Base-by-base conservation (phyloP, 2,888 invertebrate species). In the Caenorhabditis sp. region DNA sequence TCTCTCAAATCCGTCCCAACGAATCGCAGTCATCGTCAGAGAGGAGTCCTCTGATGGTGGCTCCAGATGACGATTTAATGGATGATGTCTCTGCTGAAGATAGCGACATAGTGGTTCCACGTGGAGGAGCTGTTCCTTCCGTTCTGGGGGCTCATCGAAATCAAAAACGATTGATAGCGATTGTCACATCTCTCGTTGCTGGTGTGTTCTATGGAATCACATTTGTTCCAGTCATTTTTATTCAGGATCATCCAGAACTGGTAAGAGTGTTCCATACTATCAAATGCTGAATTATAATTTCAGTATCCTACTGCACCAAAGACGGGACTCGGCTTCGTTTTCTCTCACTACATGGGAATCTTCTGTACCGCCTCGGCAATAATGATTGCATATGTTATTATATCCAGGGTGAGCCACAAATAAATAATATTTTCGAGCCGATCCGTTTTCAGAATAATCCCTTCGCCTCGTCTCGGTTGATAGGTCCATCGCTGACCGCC, bases 181-280 rank as follows among this genome's bases (percentile, higher is more conserved):
- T 92, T 22, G 61, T 85, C 0, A 85, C 93, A 58, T 92, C 93
- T 1, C 79, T 93, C 2, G 63, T 93, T 26, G 93, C 93, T 44
- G 94, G 94, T 6, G 49, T 93, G 3, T 88, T 93, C 59, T 94
- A 93, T 89, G 94, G 93, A n/a, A 85, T 93, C 47, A 92, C 92
- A 56, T 94, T 94, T 89, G 92, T 92, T 35, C 94, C 94, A 2
- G 93, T 93, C 24, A 93, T 93, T 47, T 93, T 94, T 87, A 91
- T 93, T 16, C 93, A 93, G 85, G 93, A 93, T 68, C 79, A 89
- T 80, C 85, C 86, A 12, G 85, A 85, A 56, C 10, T 72, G 61
- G 89, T 89, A 28, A 56, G 74, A 12, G 24, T 31, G 41, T 24
- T 2, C 16, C 1, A 61, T 22, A 19, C 0, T 14, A 14, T 44